Base-by-base conservation (phyloP, 2,888 invertebrate genomes). In the Halictus ligatus region DNA sequence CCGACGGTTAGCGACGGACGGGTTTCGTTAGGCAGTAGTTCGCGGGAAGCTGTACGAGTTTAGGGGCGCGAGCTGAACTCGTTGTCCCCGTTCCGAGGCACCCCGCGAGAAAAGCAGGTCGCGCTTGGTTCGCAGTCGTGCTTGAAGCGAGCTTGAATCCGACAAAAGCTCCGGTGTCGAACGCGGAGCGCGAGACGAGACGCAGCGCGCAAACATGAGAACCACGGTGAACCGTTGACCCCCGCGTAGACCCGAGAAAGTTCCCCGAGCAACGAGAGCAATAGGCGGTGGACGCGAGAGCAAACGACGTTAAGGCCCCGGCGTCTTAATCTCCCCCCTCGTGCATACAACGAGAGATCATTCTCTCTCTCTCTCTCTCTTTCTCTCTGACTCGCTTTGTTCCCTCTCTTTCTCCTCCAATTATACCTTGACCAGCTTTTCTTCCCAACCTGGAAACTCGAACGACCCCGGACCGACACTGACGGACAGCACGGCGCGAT, bases 201-300 rank as follows among this genome's bases (percentile, higher is more conserved):
- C 69, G n/a, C 69, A 69, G n/a, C n/a, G 69, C n/a, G 12, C 21
- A 69, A 40, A 69, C 69, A 64, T 91, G 92, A 90, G 91, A 90
- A 90, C 88, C 90, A 78, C 89, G 88, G 77, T 75, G 90, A 90
- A 90, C 89, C 89, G 85, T 90, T 91, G 92, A 92, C 91, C 92
- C 77, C 83, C 80, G 85, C 80, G 88, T 90, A 88, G 90, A 91
- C 90, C 77, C 54, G 90, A 88, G 89, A 92, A 91, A 92, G 92
- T 91, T 87, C 87, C 78, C 69, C 54, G 64, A 29, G 64, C 86
- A 85, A 85, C 81, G 78, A 87, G 87, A 89, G 83, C 81, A 82
- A 82, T 74, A 76, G 78, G 80, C 78, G 76, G 75, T 80, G 77
- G 84, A 85, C 48, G 35, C 48, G 35, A 29, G 88, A 85, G 83